phyloP scores from a whole-genome alignment of 2,797 vertebrate genomes.

The Lycodopsis pacificus region DNA sequence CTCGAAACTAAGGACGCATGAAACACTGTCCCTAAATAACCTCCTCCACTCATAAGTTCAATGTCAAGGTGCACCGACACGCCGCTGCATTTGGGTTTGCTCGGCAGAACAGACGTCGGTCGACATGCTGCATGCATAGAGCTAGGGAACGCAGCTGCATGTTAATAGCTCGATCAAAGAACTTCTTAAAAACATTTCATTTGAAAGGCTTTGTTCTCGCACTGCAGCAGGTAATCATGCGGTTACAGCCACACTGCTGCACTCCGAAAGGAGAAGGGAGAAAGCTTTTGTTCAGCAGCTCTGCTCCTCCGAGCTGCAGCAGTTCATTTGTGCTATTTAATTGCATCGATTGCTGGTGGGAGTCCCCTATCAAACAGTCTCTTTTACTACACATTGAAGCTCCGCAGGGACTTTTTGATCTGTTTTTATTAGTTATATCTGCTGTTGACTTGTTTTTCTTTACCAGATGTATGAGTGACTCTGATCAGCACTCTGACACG shows the following conservation, averaged over 20 bases:
- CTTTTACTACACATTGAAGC: constrained; percentile 4
- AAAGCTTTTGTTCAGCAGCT: constrained; percentile 32
- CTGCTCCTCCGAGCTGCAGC: constrained; percentile 10
- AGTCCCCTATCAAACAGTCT: constrained; percentile 25
- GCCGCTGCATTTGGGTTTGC: constrained; percentile 5
- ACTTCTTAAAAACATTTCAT: constrained; percentile 56
- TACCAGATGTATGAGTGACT: constrained; percentile 7
- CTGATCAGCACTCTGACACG: constrained; percentile 1
- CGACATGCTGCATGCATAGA: neutral
- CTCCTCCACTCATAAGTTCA: constrained; percentile 14
- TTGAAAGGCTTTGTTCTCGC: constrained; percentile 52
- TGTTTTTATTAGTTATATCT: neutral
- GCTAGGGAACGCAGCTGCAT: constrained; percentile 21
- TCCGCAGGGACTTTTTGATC: neutral
- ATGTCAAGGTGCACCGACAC: constrained; percentile 24
- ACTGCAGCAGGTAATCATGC: constrained; percentile 43
- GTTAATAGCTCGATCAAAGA: constrained; percentile 50
- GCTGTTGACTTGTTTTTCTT: constrained; percentile 16
- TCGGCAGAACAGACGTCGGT: constrained; percentile 7
- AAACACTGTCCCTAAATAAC: constrained; percentile 17
- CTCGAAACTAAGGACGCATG: neutral
- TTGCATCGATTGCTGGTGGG: constrained; percentile 41
- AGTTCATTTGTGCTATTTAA: constrained; percentile 61
- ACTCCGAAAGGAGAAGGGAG: constrained; percentile 7
- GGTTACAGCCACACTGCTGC: constrained; percentile 18